Evolutionary conservation across 2,113 vertebrate species (phyloP), one percentile per base, ranked within the genome.

Genomic region (Alethe castanea): DNA sequence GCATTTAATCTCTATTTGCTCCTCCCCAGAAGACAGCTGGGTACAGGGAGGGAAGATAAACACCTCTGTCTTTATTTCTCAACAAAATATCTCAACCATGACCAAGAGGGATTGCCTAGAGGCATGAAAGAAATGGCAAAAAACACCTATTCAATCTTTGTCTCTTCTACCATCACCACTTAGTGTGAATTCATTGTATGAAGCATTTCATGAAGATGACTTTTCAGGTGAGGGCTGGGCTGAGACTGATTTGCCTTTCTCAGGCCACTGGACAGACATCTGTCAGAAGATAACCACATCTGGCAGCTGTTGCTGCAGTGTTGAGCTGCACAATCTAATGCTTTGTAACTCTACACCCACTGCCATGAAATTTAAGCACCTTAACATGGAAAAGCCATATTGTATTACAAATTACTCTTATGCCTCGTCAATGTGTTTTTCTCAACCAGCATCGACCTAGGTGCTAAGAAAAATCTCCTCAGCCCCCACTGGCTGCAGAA

Each of bases 1-100:
- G 44, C 14, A 2, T 92, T 95, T 90, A 36, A 81, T 94, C 90
- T 97, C 57, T 78, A 92, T 96, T 95, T 92, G n/a, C 36, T 90
- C 64, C 40, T 90, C 53, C 78, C 60, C 72, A 88, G 48, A 90
- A 80, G 74, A 83, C 76, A 88, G 72, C 76, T 97, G 60, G 24
- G 19, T 66, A 57, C 15, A 56, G 36, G 36, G 79, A 73, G 28
- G 72, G 82, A 95, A 96, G 94, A 96, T 86, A 81, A 96, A 96
- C 86, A 94, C 25, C 35, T 52, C 26, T 94, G 82, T 86, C 67
- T 92, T 83, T 72, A 52, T 17, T 52, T 86, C 52, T 83, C 40
- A 88, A 44, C n/a, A 71, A 66, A 86, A 78, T 42, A 83, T 23
- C 65, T 95, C 90, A 95, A 83, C 88, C 85, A 24, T 84, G 93